Conservation (phyloP, 1,140 invertebrate genomes). For the Halictus rubicundus region DNA sequence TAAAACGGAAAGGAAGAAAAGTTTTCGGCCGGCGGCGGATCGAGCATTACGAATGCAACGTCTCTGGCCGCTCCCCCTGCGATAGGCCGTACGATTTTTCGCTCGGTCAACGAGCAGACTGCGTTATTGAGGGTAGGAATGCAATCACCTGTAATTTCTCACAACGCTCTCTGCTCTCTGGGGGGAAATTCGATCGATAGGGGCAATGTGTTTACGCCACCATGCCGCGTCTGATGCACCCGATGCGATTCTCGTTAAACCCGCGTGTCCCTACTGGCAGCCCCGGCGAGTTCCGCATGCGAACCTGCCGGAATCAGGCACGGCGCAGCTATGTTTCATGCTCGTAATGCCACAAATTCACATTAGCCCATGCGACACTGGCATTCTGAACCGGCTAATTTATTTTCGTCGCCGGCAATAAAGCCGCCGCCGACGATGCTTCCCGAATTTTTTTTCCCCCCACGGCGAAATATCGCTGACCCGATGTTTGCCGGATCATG, state of each 20-base stretch:
- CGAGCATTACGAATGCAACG: neutral
- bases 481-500: neutral
- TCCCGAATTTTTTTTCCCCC: slow-evolving; percentile 48
- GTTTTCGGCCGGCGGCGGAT: neutral
- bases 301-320: slow-evolving; percentile 63
- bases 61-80: too few species aligned
- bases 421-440: neutral
- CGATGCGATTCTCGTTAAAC: slow-evolving; percentile 72
- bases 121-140: slow-evolving; percentile 32
- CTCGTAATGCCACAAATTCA: slow-evolving; percentile 60
- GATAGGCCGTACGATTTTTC: slow-evolving; percentile 24
- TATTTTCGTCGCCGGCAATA: slow-evolving; percentile 38
- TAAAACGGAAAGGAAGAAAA: neutral
- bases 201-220: slow-evolving; percentile 66
- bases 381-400: slow-evolving; percentile 51
- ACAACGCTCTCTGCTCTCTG: slow-evolving; percentile 56
- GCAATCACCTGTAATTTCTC: slow-evolving; percentile 66
- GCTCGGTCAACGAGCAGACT: neutral
- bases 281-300: slow-evolving; percentile 51
- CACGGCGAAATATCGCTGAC: neutral
- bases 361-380: slow-evolving; percentile 60
- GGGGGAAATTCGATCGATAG: slow-evolving; percentile 60
- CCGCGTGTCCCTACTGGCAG: slow-evolving; percentile 59
- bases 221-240: slow-evolving; percentile 66
- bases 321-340: slow-evolving; percentile 58